Evolutionary conservation across 2,113 vertebrate genomes (phyloP).

Genomic region (Pomatorhinus ruficollis): DNA sequence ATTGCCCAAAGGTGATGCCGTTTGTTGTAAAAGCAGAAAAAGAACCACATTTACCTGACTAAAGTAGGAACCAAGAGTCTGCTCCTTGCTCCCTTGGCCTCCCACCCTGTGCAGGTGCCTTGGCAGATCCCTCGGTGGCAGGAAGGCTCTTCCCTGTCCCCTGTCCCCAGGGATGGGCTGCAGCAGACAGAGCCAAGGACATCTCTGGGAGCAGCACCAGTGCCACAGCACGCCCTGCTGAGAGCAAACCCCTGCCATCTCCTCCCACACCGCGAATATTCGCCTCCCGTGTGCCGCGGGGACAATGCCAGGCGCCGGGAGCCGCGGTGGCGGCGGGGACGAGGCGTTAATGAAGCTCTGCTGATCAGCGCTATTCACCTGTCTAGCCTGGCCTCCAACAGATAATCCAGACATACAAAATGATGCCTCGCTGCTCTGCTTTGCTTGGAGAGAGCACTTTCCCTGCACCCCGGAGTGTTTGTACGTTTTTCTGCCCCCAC

Average conservation of each 20-base stretch:
- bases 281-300: fast-evolving
- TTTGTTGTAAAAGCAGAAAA: neutral
- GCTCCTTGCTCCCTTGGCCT: neutral
- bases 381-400: neutral
- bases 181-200: neutral
- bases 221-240: neutral
- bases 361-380: neutral
- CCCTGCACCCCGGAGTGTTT: neutral
- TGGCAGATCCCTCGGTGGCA: fast-evolving
- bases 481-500: neutral
- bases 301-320: neutral
- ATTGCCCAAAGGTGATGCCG: neutral
- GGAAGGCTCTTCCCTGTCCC: neutral
- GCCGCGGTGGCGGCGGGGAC: neutral
- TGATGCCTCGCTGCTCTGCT: neutral
- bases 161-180: fast-evolving
- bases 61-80: neutral
- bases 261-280: neutral
- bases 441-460: neutral
- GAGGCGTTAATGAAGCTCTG: neutral
- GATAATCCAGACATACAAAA: neutral
- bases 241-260: neutral
- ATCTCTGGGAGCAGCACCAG: fast-evolving
- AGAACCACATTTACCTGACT: neutral
- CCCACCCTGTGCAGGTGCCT: neutral